Percentiles rank a stretch among this genome's conserved stretches.
These are phyloP conservation scores for Sus cebifrons DNA, from an alignment of 2,797 vertebrate genomes.

Conservation along the genomic window DNA sequence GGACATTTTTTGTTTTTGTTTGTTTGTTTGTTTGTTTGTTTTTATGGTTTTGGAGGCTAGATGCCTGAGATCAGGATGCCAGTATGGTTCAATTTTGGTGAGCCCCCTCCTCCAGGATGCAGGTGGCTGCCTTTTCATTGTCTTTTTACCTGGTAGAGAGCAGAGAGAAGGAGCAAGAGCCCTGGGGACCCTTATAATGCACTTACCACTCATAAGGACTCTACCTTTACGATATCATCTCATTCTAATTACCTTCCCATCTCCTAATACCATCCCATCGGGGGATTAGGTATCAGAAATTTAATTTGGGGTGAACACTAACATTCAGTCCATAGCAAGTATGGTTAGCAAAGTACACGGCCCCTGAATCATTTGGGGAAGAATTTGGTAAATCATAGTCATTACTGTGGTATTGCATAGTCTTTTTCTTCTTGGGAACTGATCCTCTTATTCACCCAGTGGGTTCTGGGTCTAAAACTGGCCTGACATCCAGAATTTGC, in stretches of 20 bases:
- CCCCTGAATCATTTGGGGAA: not conserved
- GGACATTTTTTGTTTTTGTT: not conserved
- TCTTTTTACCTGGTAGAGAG: not conserved
- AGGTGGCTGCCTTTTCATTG: accelerated
- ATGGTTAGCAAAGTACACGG: not conserved
- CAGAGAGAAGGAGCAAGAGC: not conserved
- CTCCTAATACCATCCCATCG: not conserved
- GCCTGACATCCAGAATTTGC: not conserved
- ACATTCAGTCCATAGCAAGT: not conserved
- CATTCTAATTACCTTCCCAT: not conserved
- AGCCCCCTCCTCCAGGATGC: not conserved
- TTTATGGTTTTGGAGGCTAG: not conserved
- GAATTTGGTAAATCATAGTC: not conserved
- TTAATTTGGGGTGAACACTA: not conserved
- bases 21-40: not conserved
- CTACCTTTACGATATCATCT: not conserved
- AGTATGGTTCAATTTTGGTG: not conserved
- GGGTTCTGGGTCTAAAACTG: not conserved
- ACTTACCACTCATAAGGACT: not conserved
- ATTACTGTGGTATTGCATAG: not conserved
- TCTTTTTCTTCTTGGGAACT: not conserved
- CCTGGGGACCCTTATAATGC: not conserved
- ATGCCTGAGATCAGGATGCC: not conserved
- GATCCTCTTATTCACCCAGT: not conserved
- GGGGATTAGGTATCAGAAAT: not conserved